Evolutionary conservation across 2,888 invertebrate species (phyloP).

Genomic region (Pterostichus niger): DNA sequence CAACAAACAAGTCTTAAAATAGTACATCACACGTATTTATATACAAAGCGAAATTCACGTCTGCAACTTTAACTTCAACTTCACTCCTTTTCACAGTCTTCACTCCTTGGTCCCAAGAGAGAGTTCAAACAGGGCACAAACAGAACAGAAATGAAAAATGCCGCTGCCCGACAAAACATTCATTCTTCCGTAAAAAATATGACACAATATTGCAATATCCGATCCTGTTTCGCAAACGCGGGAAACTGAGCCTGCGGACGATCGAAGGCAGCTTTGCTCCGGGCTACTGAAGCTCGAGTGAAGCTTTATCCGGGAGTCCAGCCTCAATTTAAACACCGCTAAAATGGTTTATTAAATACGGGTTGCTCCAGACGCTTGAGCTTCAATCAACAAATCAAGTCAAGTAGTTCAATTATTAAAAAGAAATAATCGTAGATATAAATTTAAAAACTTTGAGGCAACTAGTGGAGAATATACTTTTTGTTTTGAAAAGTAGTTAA

Average conservation of each 20-base stretch:
- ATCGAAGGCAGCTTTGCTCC: background rate
- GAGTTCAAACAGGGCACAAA: background rate
- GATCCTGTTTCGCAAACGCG: background rate
- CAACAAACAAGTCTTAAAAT: conserved; percentile 32
- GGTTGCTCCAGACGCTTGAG: too few species aligned
- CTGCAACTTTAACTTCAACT: background rate
- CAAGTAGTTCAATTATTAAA: too few species aligned
- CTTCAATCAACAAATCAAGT: too few species aligned
- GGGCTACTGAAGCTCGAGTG: background rate
- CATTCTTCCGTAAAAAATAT: conserved; percentile 39
- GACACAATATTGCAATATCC: conserved; percentile 51
- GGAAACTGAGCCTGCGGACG: background rate
- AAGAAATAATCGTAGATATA: too few species aligned
- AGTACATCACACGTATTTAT: conserved; percentile 21
- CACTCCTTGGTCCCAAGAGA: conserved; percentile 1
- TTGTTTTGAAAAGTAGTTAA: too few species aligned
- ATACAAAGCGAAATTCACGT: background rate
- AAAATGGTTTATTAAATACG: background rate
- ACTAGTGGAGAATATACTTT: too few species aligned
- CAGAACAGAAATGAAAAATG: conserved; percentile 20
- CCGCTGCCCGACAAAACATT: conserved; percentile 22
- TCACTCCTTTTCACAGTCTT: too few species aligned
- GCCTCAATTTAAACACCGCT: background rate
- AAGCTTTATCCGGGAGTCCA: background rate
- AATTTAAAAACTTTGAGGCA: too few species aligned